Base-by-base conservation (phyloP, 2,113 vertebrate genomes). In the Chauna torquata region DNA sequence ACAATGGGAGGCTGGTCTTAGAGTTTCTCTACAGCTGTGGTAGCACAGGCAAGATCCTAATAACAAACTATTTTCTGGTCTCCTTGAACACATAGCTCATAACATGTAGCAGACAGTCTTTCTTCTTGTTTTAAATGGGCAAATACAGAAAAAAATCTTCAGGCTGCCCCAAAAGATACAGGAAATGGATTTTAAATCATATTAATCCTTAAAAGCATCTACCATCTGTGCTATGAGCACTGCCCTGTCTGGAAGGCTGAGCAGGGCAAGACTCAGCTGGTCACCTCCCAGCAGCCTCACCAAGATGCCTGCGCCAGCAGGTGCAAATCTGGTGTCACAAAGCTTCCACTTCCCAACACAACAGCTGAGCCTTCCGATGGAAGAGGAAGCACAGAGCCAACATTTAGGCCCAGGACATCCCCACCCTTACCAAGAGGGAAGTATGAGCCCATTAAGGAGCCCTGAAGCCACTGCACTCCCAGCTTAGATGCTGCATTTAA, bases 161-260 rank as follows among this genome's bases (percentile, higher is more conserved):
- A 68, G 44, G 25, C 58, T 77, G 45, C 54, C 52, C 44, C 38
- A 34, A 68, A 66, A 86, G n/a, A 17, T 19, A 74, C 27, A 78
- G 16, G 14, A 79, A 59, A 50, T 11, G 4, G 55, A 44, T 75
- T 79, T 42, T 8, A 70, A 89, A 27, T 75, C 20, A 10, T 9
- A 59, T 85, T 91, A 72, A 85, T 64, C 81, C 65, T 52, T 59
- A 27, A 79, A 78, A 92, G 23, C 50, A 64, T 70, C 49, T 30
- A 9, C 61, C 66, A 69, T 50, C 25, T 58, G n/a, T n/a, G 47
- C n/a, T 34, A 20, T 3, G 13, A n/a, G 65, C n/a, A 65, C 28
- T 71, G 36, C 22, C 17, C 52, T 45, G 11, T 27, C n/a, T 16
- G 3, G 0, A 34, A 11, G 24, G 4, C 5, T 17, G 10, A 32